These are phyloP conservation scores for Spizella passerina DNA, from an alignment of 2,797 vertebrate genomes.

Conservation along the genomic window DNA sequence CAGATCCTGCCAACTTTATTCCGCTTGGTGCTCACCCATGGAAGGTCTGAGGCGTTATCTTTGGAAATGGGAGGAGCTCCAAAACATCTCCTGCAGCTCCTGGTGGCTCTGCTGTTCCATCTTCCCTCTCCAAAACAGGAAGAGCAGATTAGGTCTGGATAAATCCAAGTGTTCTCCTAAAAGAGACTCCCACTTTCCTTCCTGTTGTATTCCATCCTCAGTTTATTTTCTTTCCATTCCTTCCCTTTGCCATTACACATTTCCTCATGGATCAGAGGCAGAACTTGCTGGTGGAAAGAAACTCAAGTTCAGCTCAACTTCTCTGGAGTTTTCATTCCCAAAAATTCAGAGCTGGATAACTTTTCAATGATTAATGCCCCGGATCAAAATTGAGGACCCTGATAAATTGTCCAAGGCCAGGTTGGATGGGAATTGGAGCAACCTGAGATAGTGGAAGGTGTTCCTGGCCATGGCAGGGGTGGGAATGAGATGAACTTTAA, in stretches of 20 bases:
- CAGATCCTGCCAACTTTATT: not conserved
- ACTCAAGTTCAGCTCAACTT: not conserved
- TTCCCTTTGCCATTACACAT: not conserved
- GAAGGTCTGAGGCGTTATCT: not conserved
- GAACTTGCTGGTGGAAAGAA: not conserved
- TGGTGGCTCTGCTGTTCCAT: not conserved
- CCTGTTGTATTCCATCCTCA: not conserved
- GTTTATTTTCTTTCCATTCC: not conserved
- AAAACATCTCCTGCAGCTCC: not conserved
- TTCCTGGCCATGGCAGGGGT: not conserved
- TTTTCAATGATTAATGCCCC: not conserved
- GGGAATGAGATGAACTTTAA: not conserved
- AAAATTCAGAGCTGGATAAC: not conserved
- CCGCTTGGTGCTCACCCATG: rapidly evolving
- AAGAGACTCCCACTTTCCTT: not conserved
- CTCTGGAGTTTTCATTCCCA: not conserved
- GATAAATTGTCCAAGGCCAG: not conserved
- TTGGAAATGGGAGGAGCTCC: not conserved
- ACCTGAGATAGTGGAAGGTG: rapidly evolving
- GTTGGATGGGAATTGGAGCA: not conserved
- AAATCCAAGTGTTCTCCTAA: not conserved
- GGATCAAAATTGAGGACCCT: not conserved
- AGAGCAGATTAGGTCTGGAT: not conserved
- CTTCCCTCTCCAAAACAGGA: not conserved
- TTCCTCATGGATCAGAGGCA: not conserved